phyloP scores from a whole-genome alignment of 2,797 vertebrate genomes.

The Pipistrellus pygmaeus region DNA sequence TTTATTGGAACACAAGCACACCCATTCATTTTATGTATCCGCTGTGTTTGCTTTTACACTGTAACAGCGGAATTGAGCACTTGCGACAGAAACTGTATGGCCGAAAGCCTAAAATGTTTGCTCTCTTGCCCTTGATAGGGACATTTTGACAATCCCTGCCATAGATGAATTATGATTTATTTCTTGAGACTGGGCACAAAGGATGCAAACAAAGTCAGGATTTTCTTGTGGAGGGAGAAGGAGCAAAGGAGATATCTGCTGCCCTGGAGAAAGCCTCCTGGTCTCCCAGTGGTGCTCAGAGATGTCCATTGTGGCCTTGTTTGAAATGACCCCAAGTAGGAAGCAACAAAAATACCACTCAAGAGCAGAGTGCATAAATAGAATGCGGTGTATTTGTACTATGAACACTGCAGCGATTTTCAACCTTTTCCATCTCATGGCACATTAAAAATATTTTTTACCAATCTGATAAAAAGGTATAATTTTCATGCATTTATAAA shows the following conservation, averaged over 20 bases:
- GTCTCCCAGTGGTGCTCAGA: neutral
- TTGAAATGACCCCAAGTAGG: slow-evolving; percentile 27
- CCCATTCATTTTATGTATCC: neutral
- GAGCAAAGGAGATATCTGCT: neutral
- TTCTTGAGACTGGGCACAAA: neutral
- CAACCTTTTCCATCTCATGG: neutral
- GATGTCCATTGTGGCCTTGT: neutral
- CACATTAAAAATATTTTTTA: neutral
- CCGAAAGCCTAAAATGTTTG: neutral
- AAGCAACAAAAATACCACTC: neutral
- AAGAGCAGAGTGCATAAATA: neutral
- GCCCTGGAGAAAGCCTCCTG: neutral
- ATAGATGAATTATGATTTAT: neutral
- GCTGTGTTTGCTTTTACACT: neutral
- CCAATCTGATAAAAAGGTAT: too few species aligned
- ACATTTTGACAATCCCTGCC: neutral
- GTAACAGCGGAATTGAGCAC: neutral
- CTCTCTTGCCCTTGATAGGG: neutral
- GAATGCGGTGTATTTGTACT: neutral
- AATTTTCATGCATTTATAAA: too few species aligned
- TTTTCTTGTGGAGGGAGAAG: neutral
- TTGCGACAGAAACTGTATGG: neutral
- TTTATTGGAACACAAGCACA: slow-evolving; percentile 10
- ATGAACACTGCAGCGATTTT: neutral
- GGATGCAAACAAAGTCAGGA: neutral